These are phyloP conservation scores for Smittia aterrima DNA, from an alignment of 2,888 invertebrate genomes.

Conservation along the genomic window DNA sequence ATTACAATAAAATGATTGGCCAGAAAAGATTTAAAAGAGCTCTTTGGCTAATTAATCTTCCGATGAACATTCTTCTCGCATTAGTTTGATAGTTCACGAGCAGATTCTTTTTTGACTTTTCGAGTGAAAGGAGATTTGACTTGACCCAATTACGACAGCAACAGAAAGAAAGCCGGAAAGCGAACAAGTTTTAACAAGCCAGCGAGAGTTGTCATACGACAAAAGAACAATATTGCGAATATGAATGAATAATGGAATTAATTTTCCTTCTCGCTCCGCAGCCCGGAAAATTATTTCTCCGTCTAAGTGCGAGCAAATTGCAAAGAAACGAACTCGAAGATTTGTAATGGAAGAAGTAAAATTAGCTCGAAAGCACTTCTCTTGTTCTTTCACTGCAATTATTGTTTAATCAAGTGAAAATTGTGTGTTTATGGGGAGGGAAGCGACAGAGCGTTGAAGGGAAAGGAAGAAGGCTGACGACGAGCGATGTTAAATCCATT, in stretches of 20 bases:
- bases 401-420: slow-evolving; percentile 39
- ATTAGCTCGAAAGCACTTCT: slow-evolving; percentile 8
- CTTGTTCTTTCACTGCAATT: slow-evolving; percentile 2
- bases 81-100: neutral
- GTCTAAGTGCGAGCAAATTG: neutral
- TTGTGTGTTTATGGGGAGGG: slow-evolving; percentile 3
- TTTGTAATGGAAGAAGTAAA: neutral
- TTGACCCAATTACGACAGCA: slow-evolving; percentile 24
- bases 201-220: neutral
- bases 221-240: slow-evolving; percentile 24
- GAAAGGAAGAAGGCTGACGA: neutral
- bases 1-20: no score
- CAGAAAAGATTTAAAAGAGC: no score
- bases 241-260: slow-evolving; percentile 24
- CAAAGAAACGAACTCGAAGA: neutral
- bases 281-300: neutral
- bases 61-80: neutral
- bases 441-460: neutral
- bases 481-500: slow-evolving; percentile 25
- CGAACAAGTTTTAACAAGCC: slow-evolving; percentile 11
- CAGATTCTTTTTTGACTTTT: neutral
- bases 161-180: slow-evolving; percentile 2
- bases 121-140: neutral
- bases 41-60: slow-evolving; percentile 2
- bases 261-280: neutral